Conservation (phyloP, 2,888 invertebrate genomes). For the Conchocele bisecta region DNA sequence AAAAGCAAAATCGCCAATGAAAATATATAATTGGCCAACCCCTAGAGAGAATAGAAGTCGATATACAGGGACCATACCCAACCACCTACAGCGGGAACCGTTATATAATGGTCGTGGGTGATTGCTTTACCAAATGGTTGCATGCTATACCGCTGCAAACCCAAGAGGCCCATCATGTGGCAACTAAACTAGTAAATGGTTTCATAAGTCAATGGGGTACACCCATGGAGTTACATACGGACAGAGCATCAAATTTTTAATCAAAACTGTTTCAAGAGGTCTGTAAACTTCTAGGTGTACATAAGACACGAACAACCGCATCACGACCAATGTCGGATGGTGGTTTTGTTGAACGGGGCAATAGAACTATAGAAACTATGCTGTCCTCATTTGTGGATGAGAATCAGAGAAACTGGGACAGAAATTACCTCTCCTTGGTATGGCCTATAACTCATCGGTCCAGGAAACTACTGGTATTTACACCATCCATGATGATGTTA, state of each 20-base stretch:
- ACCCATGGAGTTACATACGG: neutral
- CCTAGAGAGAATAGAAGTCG: neutral
- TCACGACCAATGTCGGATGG: constrained; percentile 3
- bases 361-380: constrained; percentile 35
- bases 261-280: constrained; percentile 4
- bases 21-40: constrained; percentile 1
- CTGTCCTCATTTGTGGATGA: constrained; percentile 9
- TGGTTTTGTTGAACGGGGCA: constrained; percentile 39
- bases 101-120: neutral
- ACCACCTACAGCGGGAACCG: neutral
- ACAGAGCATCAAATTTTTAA: constrained; percentile 1
- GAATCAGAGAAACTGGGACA: constrained; percentile 35
- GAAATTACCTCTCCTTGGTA: constrained; percentile 25
- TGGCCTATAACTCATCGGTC: constrained; percentile 38
- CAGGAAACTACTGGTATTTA: constrained; percentile 33
- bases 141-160: constrained; percentile 2
- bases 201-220: neutral
- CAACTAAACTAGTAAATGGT: neutral
- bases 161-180: neutral
- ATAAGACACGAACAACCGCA: constrained; percentile 11
- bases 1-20: constrained; percentile 1
- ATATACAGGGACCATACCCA: neutral
- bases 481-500: constrained; percentile 35
- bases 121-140: neutral
- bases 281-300: neutral